Evolutionary conservation across 2,113 vertebrate genomes (phyloP).

Genomic region (Rhabdomys dilectus): DNA sequence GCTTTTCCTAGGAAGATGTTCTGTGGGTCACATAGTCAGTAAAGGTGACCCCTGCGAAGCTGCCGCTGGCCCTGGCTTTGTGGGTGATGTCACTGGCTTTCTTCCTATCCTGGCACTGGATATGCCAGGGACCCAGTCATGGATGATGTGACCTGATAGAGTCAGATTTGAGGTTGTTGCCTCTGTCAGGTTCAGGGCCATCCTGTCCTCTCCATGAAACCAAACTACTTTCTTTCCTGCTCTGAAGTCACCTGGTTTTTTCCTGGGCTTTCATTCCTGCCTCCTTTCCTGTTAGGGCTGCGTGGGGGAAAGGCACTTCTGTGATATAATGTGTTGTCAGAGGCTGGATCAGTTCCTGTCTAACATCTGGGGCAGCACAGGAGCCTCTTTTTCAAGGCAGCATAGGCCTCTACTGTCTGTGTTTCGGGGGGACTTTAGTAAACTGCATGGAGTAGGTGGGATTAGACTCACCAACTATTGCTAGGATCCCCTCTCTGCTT

Average conservation of each 20-base stretch:
- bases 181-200: too few relatives aligned
- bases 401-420: background rate
- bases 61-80: background rate
- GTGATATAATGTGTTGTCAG: background rate
- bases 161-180: background rate
- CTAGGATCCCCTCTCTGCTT: background rate
- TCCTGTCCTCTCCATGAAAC: too few relatives aligned
- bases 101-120: background rate
- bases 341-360: background rate
- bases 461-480: background rate
- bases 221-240: background rate
- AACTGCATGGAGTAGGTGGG: fast-evolving
- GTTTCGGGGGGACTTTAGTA: background rate
- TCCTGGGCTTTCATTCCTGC: too few relatives aligned
- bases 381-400: background rate
- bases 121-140: background rate
- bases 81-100: background rate
- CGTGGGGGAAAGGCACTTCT: background rate
- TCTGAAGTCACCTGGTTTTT: background rate
- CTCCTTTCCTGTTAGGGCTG: background rate
- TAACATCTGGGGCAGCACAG: too few relatives aligned
- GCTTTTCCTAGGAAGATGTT: background rate
- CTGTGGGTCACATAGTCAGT: background rate
- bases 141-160: too few relatives aligned
- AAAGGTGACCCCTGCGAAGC: background rate